Evolutionary conservation across 2,888 invertebrate genomes (phyloP).

Genomic region (Parnassius apollo): DNA sequence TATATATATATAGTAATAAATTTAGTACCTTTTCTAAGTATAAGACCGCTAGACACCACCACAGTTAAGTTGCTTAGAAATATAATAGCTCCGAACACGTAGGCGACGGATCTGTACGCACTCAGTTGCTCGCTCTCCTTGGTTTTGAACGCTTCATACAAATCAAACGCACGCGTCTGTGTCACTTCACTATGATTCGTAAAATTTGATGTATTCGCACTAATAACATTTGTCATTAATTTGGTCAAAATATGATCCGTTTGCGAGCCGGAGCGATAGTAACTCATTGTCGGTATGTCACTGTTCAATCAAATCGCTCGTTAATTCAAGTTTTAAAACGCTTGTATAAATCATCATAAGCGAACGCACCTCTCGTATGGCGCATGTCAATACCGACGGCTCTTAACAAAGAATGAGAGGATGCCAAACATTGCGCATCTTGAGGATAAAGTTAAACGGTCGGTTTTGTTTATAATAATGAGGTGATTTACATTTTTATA

Average conservation of each 20-base stretch:
- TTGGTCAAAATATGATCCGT: constrained; percentile 18
- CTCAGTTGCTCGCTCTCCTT: constrained; percentile 64
- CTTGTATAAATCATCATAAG: constrained; percentile 17
- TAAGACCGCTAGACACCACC: constrained; percentile 84
- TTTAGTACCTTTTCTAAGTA: constrained; percentile 80
- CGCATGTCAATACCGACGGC: constrained; percentile 53
- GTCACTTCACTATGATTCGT: constrained; percentile 55
- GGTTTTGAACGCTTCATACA: constrained; percentile 59
- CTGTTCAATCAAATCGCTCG: constrained; percentile 14
- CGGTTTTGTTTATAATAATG: constrained; percentile 56
- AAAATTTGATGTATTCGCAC: constrained; percentile 47
- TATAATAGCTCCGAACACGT: constrained; percentile 77
- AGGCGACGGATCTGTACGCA: constrained; percentile 78
- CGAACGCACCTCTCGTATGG: constrained; percentile 17
- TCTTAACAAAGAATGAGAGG: constrained; percentile 52
- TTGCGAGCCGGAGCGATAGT: constrained; percentile 10
- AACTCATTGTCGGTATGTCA: constrained; percentile 26
- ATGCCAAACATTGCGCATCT: constrained; percentile 51
- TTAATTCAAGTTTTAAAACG: constrained; percentile 14
- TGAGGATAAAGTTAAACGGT: constrained; percentile 46
- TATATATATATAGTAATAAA: background rate
- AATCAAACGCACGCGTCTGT: constrained; percentile 45
- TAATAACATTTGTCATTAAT: constrained; percentile 49
- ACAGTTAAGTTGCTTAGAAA: constrained; percentile 82
- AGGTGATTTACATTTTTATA: constrained; percentile 60